Percentiles rank a stretch among this genome's conserved stretches.
phyloP scores from a whole-genome alignment of 2,797 vertebrate species.

The Rhabdomys pumilio region DNA sequence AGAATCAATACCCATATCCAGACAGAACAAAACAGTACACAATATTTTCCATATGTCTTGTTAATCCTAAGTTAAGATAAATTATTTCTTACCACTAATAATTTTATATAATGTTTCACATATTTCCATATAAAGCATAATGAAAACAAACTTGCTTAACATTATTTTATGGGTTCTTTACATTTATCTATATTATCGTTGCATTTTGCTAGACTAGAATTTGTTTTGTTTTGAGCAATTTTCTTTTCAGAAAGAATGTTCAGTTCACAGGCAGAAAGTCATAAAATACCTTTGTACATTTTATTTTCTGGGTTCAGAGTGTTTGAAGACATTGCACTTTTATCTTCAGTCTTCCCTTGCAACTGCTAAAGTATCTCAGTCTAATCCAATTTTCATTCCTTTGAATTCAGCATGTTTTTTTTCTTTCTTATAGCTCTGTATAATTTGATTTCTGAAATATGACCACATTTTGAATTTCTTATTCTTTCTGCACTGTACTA shows the following conservation, averaged over 20 bases:
- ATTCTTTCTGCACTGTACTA: background rate
- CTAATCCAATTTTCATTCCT: constrained; percentile 45
- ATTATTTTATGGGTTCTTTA: background rate
- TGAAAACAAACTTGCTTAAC: background rate
- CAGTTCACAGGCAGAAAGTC: background rate
- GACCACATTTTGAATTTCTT: background rate
- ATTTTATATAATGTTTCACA: background rate
- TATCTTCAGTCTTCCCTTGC: background rate
- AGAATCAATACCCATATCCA: background rate
- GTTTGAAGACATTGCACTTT: constrained; percentile 15
- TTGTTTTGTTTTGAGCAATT: background rate
- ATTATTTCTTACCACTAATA: constrained; percentile 13
- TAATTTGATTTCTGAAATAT: constrained; percentile 38
- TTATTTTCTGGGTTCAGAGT: background rate
- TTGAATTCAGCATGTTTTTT: background rate
- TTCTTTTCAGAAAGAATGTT: background rate
- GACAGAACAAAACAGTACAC: constrained; percentile 21
- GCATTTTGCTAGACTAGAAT: background rate
- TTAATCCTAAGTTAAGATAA: background rate
- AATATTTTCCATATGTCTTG: background rate
- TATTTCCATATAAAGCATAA: constrained; percentile 3
- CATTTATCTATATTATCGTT: background rate
- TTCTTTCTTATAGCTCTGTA: background rate
- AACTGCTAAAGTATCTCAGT: background rate
- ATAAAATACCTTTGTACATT: background rate